Evolutionary conservation across 1,140 invertebrate genomes (phyloP).

Genomic region (Andrena cerasifolii): DNA sequence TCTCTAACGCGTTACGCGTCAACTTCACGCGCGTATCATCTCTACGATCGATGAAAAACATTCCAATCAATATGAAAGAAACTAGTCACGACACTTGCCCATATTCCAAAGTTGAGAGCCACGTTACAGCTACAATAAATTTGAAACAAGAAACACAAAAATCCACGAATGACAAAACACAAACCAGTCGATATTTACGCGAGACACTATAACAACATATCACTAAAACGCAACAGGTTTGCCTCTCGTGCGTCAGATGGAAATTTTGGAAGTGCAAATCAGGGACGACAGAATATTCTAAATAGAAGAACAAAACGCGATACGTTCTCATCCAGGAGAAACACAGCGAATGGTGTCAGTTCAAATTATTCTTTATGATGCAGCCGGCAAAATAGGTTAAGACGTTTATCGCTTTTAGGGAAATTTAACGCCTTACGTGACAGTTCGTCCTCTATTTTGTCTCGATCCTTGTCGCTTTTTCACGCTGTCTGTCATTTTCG

Average conservation of each 20-base stretch:
- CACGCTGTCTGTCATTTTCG: slow-evolving; percentile 6
- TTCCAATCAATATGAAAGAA: not conserved
- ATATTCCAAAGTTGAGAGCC: not conserved
- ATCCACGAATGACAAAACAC: not conserved
- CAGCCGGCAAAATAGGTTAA: slow-evolving; percentile 34
- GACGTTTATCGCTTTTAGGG: slow-evolving; percentile 8
- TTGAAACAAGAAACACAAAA: not conserved
- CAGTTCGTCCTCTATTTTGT: not conserved
- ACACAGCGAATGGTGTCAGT: not conserved
- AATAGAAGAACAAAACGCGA: not conserved
- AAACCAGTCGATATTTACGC: not conserved
- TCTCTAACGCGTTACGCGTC: no score
- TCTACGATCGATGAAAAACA: not conserved
- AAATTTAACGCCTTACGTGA: slow-evolving; percentile 29
- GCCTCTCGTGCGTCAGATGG: not conserved
- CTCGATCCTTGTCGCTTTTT: not conserved
- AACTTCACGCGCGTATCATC: no score
- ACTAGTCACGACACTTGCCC: not conserved
- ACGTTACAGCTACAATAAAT: not conserved
- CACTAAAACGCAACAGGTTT: not conserved
- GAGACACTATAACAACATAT: no score
- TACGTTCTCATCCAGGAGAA: not conserved
- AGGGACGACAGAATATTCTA: not conserved
- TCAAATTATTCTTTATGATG: slow-evolving; percentile 20
- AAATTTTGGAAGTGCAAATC: not conserved